phyloP scores from a whole-genome alignment of 2,113 vertebrate genomes.

The Misgurnus mizolepis region DNA sequence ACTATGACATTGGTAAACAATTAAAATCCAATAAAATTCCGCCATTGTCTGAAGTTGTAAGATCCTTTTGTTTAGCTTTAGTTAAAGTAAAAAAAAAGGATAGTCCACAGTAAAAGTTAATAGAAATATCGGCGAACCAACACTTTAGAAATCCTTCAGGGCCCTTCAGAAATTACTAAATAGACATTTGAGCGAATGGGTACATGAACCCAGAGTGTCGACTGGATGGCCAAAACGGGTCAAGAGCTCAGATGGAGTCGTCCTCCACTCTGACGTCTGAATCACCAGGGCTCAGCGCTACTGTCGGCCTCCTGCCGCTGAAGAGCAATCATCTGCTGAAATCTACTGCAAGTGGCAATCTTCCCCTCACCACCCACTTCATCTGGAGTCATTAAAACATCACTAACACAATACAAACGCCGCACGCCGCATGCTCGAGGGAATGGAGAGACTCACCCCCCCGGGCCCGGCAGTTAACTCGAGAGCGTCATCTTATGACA shows the following conservation, averaged over 20 bases:
- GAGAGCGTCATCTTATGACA: conserved; percentile 40
- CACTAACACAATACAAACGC: conserved; percentile 48
- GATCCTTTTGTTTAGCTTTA: too few species aligned
- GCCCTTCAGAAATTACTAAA: background rate
- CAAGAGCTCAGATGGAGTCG: conserved; percentile 33
- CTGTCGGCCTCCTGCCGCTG: conserved; percentile 27
- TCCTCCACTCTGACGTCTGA: conserved; percentile 21
- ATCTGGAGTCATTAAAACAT: conserved; percentile 54
- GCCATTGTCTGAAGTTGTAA: too few species aligned
- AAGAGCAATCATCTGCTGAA: conserved; percentile 47
- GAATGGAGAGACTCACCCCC: conserved; percentile 13
- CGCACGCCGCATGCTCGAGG: conserved; percentile 17
- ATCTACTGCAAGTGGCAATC: conserved; percentile 55
- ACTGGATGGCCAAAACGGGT: conserved; percentile 13
- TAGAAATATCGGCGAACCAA: background rate
- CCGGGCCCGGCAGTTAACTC: conserved; percentile 39
- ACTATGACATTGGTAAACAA: too few species aligned
- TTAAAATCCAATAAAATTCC: too few species aligned
- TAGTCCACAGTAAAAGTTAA: too few species aligned
- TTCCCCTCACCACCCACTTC: conserved; percentile 54
- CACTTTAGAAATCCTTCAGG: background rate
- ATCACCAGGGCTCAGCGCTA: conserved; percentile 10
- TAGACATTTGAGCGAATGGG: background rate
- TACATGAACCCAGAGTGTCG: background rate
- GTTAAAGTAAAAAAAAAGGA: too few species aligned